Conservation (phyloP, 2,888 invertebrate genomes). For the Lamproptera curius region DNA sequence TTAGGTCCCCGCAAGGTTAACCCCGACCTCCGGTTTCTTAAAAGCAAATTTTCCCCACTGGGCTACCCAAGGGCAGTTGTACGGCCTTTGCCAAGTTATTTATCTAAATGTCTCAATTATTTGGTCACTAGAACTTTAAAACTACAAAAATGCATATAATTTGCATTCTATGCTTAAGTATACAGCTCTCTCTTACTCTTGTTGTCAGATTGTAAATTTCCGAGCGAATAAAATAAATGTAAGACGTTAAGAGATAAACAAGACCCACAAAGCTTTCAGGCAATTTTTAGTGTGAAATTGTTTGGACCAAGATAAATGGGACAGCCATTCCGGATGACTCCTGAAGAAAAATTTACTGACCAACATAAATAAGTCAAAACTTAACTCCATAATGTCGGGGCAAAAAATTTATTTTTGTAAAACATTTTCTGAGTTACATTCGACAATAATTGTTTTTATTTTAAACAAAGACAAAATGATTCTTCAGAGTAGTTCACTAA, state of each 20-base stretch:
- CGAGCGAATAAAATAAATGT: constrained; percentile 10
- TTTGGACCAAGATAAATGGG: not conserved
- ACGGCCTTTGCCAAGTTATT: too few relatives aligned
- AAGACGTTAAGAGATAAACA: constrained; percentile 1
- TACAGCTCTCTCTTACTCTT: constrained; percentile 42
- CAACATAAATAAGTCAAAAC: constrained; percentile 1
- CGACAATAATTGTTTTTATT: not conserved
- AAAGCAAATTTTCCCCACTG: too few relatives aligned
- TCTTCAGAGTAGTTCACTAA: not conserved
- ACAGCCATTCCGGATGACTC: not conserved
- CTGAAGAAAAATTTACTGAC: not conserved
- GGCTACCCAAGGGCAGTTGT: too few relatives aligned
- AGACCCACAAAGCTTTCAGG: not conserved
- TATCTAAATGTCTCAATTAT: too few relatives aligned
- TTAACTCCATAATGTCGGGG: not conserved
- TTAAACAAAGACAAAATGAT: not conserved
- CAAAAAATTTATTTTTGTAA: not conserved
- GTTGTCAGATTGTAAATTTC: constrained; percentile 5
- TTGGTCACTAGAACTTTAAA: too few relatives aligned
- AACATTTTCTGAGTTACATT: not conserved
- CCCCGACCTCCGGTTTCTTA: too few relatives aligned
- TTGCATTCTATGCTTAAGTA: too few relatives aligned
- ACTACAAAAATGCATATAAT: too few relatives aligned
- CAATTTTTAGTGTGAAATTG: constrained; percentile 1
- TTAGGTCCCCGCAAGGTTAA: too few relatives aligned